phyloP scores from a whole-genome alignment of 1,140 invertebrate genomes.

The Aplysia californica region DNA sequence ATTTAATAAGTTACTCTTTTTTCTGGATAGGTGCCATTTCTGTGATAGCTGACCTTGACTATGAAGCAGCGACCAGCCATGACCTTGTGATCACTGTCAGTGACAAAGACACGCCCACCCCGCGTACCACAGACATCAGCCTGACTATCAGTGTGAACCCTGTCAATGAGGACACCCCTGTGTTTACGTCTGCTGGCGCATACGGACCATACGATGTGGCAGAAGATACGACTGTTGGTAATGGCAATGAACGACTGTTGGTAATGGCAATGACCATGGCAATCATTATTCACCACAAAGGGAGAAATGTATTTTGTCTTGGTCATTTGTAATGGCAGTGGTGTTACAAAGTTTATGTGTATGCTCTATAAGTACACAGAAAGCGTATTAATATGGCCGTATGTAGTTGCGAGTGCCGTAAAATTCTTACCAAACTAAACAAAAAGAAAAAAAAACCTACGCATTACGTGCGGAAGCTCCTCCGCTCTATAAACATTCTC shows the following conservation, averaged over 20 bases:
- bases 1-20: too few species aligned
- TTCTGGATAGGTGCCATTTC: constrained; percentile 5
- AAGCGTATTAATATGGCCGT: background rate
- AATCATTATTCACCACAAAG: background rate
- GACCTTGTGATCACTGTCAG: background rate
- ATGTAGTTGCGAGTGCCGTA: too few species aligned
- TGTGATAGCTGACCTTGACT: background rate
- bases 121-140: background rate
- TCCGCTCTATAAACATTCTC: too few species aligned
- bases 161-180: constrained; percentile 6
- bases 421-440: too few species aligned
- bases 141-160: background rate
- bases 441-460: too few species aligned
- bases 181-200: background rate
- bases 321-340: background rate
- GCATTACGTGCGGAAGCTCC: too few species aligned
- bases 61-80: background rate
- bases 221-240: background rate
- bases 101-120: background rate
- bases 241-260: background rate
- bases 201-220: background rate
- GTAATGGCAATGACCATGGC: background rate
- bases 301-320: background rate
- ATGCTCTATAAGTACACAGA: background rate
- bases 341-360: too few species aligned